Conservation (phyloP, 2,888 invertebrate genomes). For the Harpalus rufipes region DNA sequence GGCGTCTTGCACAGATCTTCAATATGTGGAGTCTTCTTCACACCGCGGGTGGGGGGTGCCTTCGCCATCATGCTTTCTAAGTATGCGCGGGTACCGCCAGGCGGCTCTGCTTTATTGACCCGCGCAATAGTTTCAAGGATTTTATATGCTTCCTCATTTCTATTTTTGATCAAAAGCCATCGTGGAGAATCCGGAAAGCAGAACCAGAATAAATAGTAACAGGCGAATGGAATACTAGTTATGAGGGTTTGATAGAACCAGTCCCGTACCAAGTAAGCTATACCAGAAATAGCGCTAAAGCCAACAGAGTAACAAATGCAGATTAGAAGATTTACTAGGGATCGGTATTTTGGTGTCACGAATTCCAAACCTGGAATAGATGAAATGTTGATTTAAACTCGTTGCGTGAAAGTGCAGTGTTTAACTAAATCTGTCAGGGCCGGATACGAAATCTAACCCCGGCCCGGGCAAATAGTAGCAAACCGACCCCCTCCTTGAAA, state of each 20-base stretch:
- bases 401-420: too few species aligned
- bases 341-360: conserved; percentile 93
- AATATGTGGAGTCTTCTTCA: conserved; percentile 82
- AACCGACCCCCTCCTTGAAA: too few species aligned
- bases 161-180: conserved; percentile 91
- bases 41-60: too few species aligned
- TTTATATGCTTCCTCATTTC: conserved; percentile 88
- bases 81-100: too few species aligned
- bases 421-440: too few species aligned
- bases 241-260: conserved; percentile 90
- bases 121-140: conserved; percentile 89
- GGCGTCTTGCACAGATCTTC: conserved; percentile 88
- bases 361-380: conserved; percentile 88
- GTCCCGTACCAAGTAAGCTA: conserved; percentile 90
- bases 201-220: conserved; percentile 91
- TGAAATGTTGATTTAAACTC: too few species aligned
- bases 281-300: conserved; percentile 88
- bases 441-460: too few species aligned
- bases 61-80: too few species aligned
- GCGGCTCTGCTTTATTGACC: conserved; percentile 80
- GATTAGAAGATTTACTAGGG: conserved; percentile 95
- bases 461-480: too few species aligned
- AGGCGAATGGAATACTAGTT: conserved; percentile 91
- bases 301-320: conserved; percentile 94
- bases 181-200: conserved; percentile 94